Base-by-base conservation (phyloP, 1,140 invertebrate species). In the Branchinecta lindahli region DNA sequence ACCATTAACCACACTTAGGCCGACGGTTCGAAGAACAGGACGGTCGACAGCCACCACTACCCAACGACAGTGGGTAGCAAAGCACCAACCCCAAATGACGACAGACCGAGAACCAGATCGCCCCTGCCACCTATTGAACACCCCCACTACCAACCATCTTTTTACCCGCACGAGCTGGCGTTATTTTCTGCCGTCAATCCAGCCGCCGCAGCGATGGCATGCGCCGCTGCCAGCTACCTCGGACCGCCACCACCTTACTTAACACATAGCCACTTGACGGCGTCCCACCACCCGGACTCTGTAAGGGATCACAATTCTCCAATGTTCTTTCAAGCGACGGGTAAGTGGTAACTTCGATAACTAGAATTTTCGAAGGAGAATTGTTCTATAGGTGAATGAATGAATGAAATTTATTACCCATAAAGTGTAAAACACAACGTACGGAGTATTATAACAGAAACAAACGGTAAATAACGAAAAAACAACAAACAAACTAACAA, bases 321-420 rank as follows among this genome's bases (percentile, higher is more conserved):
- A 20, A 71, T 69, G 21, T 72, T 67, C 67, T 71, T 73, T 68
- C 72, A 69, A 69, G 68, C 68, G 7, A 72, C 68, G 20, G 69
- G 67, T 72, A 66, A 44, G 21, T 45, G 20, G 18, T 67, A 70
- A 66, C 9, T 18, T 20, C 46, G 44, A 65, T 46, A 20, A 20
- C 20, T 44, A 33, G 69, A n/a, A 68, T 45, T 44, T 44, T 70
- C n/a, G 8, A 6, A 21, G 66, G 15, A 67, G 44, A 46, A 15
- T 20, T n/a, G 4, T 69, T 20, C 20, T 9, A 45, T 33, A 33
- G 33, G 33, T 33, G 33, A n/a, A 33, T 33, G 33, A 33, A 33
- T n/a, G n/a, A n/a, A n/a, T n/a, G n/a, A n/a, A n/a, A n/a, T n/a
- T n/a, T n/a, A n/a, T n/a, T n/a, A n/a, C n/a, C n/a, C n/a, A n/a